A percentile compares a stretch with the other conserved stretches of the same genome.
Evolutionary conservation across 2,113 vertebrate species (phyloP).

Genomic region (Neotoma lepida): DNA sequence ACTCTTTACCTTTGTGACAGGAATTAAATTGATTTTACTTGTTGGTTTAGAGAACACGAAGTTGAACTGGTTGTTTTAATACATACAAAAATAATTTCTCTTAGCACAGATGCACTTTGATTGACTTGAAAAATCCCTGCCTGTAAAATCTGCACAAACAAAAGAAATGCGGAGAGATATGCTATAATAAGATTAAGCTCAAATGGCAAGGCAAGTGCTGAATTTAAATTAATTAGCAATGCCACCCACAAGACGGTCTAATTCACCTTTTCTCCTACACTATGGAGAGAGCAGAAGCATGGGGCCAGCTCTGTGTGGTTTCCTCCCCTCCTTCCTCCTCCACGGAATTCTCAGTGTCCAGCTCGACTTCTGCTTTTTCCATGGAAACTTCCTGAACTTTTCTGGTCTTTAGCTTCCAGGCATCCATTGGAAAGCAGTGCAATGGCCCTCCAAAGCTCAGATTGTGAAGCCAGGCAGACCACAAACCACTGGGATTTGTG

Average conservation of each 20-base stretch:
- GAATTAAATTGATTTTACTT: constrained; percentile 68
- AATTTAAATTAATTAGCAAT: constrained; percentile 63
- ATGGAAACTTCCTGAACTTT: background rate
- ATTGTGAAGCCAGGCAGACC: background rate
- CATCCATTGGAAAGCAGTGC: background rate
- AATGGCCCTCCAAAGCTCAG: background rate
- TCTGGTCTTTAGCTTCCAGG: background rate
- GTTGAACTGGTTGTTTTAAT: constrained; percentile 65
- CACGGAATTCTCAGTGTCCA: background rate
- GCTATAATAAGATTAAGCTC: constrained; percentile 69
- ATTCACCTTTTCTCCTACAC: constrained; percentile 8
- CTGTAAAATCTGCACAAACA: constrained; percentile 66
- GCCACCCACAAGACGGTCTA: constrained; percentile 16
- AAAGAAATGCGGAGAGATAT: constrained; percentile 60
- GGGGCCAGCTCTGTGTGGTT: background rate
- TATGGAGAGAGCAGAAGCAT: background rate
- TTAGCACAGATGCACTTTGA: constrained; percentile 53
- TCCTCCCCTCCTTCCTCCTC: background rate
- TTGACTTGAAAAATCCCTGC: constrained; percentile 67
- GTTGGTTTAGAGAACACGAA: constrained; percentile 75
- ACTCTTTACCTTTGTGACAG: constrained; percentile 58
- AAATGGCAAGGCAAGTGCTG: constrained; percentile 61
- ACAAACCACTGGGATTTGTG: background rate
- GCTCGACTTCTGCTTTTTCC: background rate
- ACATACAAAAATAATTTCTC: constrained; percentile 70